phyloP scores from a whole-genome alignment of 2,797 vertebrate species.

The Lepilemur septentrionalis region DNA sequence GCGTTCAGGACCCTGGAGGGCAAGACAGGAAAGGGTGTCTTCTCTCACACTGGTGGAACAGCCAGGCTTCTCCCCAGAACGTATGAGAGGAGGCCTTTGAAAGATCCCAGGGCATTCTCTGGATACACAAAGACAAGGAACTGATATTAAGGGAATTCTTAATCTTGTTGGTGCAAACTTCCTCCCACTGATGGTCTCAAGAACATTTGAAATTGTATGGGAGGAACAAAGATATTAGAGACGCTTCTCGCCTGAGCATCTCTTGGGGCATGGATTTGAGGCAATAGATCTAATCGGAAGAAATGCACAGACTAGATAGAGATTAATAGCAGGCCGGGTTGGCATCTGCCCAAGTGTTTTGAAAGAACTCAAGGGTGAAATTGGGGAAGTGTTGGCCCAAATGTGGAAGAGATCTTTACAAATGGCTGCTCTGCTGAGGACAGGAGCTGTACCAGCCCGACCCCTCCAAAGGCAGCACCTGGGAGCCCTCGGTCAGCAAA shows the following conservation, averaged over 20 bases:
- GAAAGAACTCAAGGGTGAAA: slow-evolving; percentile 51
- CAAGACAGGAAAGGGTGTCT: neutral
- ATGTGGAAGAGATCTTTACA: neutral
- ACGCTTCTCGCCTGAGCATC: neutral
- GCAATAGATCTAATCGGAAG: neutral
- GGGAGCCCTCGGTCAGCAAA: neutral
- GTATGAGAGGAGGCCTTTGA: neutral
- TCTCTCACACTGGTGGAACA: neutral
- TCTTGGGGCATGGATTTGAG: neutral
- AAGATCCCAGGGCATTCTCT: neutral
- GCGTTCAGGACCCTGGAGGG: neutral
- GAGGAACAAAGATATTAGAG: neutral
- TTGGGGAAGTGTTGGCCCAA: neutral
- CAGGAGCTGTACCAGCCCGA: neutral
- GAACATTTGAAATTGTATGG: neutral
- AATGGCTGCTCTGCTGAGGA: neutral
- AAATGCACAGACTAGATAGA: neutral
- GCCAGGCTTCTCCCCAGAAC: neutral
- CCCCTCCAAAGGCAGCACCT: neutral
- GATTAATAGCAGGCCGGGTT: neutral
- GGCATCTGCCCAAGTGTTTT: neutral
- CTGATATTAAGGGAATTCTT: neutral
- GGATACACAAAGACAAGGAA: neutral
- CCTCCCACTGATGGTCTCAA: neutral
- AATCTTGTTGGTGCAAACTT: neutral